Base-by-base conservation (phyloP, 2,113 vertebrate species). In the Mesoclemmys tuberculata region DNA sequence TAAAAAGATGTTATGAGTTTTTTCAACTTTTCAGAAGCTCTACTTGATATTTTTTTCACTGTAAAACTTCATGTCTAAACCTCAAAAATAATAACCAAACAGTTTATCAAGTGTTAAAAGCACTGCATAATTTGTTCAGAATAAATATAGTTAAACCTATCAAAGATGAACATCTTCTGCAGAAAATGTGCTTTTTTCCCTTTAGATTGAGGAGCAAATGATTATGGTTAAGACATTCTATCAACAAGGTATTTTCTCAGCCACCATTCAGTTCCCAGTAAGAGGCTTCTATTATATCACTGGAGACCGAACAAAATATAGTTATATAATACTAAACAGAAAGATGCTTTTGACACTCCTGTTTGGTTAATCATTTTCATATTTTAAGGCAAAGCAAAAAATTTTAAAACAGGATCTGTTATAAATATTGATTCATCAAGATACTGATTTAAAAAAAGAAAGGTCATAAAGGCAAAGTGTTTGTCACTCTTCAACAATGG, bases 291-390 rank as follows among this genome's bases (percentile, higher is more conserved):
- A 31, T 44, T 75, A 44, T 44, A 44, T 9, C 24, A 41, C n/a
- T 75, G 24, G 35, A 64, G 79, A 68, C 0, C 0, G 56, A 88
- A n/a, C 31, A 64, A 2, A 89, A 82, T 49, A 54, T 0, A 80
- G 79, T 29, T 80, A 87, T 88, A 9, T 10, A 75, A 31, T 9
- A 71, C 0, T 8, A 0, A 0, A 68, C 35, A 56, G 9, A 89
- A 83, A 85, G 27, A 92, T n/a, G 21, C 21, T 91, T 92, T 84
- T 94, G 35, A 51, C 56, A 85, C 46, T 95, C 68, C 85, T 90
- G 9, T 38, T 88, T 61, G 87, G 56, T 64, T 48, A 81, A 95
- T 12, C 5, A 82, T 21, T 19, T 87, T 87, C 31, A 58, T 79
- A 91, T 80, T 41, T 41, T 41, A 55, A 38, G 27, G 51, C 84